These are phyloP conservation scores for Glareola pratincola DNA, from an alignment of 2,113 vertebrate species.

Conservation along the genomic window DNA sequence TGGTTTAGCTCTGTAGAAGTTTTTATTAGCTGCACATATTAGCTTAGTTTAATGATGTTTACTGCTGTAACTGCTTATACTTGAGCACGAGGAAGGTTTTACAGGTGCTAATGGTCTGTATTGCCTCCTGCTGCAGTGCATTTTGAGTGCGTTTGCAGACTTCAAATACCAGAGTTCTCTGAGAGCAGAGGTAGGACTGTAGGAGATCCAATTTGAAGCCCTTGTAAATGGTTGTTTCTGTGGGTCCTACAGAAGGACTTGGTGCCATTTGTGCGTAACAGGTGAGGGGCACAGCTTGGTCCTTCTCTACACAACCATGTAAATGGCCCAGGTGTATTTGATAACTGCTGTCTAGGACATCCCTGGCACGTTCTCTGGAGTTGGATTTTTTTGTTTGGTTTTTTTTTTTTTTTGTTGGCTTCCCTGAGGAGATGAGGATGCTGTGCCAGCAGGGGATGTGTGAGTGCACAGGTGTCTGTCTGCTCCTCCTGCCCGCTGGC, in stretches of 20 bases:
- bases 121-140: neutral
- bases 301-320: too few species aligned
- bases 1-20: neutral
- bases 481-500: neutral
- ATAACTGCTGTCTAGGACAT: neutral
- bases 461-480: neutral
- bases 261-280: fast-evolving
- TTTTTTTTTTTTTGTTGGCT: neutral
- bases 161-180: neutral
- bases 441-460: neutral
- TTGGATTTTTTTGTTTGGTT: neutral
- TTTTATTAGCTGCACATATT: neutral
- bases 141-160: neutral
- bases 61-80: neutral
- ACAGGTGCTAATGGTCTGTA: neutral
- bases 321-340: neutral
- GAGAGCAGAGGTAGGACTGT: neutral
- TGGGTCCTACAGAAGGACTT: neutral
- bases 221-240: fast-evolving
- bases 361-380: fast-evolving
- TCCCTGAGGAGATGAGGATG: neutral
- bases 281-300: neutral
- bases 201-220: neutral
- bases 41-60: neutral
- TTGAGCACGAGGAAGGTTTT: neutral